phyloP scores from a whole-genome alignment of 2,797 vertebrate species.

The Oreonectes daqikongensis region DNA sequence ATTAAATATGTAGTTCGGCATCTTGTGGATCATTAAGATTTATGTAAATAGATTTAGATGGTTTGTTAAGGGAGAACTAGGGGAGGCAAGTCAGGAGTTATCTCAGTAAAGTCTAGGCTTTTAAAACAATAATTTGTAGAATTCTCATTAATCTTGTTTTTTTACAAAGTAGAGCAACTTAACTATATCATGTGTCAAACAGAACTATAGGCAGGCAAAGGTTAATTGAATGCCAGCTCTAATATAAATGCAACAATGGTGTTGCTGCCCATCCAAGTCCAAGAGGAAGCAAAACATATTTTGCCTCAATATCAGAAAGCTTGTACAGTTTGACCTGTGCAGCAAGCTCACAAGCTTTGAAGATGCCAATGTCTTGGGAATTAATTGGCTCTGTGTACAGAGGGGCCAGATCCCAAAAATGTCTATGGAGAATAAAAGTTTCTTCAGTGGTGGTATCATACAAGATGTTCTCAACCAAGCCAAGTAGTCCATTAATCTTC shows the following conservation, averaged over 20 bases:
- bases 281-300: slow-evolving; percentile 20
- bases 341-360: neutral
- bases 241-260: neutral
- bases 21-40: neutral
- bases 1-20: neutral
- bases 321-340: slow-evolving; percentile 1
- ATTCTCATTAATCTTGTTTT: no score
- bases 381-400: neutral
- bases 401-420: neutral
- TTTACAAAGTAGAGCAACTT: no score
- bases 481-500: neutral
- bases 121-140: no score
- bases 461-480: neutral
- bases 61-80: no score
- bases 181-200: no score
- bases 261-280: neutral
- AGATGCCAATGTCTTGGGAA: neutral
- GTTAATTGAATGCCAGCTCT: neutral
- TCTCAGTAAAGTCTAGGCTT: no score
- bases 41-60: neutral
- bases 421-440: neutral
- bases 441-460: neutral
- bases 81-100: no score
- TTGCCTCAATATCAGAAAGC: neutral
- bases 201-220: no score